Evolutionary conservation across 2,113 vertebrate species (phyloP), one percentile per base, ranked within the genome.

Genomic region (Gallinago media): DNA sequence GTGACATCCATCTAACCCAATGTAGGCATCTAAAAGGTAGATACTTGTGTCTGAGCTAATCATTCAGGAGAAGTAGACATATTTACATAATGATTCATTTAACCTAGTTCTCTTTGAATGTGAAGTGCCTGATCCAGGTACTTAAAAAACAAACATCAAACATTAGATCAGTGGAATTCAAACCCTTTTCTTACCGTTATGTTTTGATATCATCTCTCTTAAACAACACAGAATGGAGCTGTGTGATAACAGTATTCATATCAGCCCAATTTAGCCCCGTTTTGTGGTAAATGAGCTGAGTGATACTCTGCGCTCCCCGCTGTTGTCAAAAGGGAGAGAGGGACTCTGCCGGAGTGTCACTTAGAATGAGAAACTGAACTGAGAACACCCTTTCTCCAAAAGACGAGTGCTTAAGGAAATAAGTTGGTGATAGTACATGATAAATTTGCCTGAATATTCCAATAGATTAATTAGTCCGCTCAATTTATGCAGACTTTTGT

Each of bases 211-310:
- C 3, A 27, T 75, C 16, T 81, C 40, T 66, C 22, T 90, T 13
- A 59, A 73, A 29, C 19, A 76, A 36, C 18, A 11, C 8, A 29
- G 1, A 79, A 9, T 65, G 13, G 19, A 73, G 17, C n/a, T 74
- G 11, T 2, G 3, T 50, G n/a, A n/a, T 61, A n/a, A 49, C 4
- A 72, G 7, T n/a, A 56, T 61, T 85, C 1, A 0, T 6, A 27
- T 40, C 32, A 52, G 17, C 23, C 0, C 0, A 29, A 27, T 79
- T 88, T 79, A 68, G 27, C 42, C 23, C 13, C 47, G 34, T 13
- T 79, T 88, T 88, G 23, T 42, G 40, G 0, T 47, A 50, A 75
- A 4, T 58, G 54, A 36, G 3, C 31, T 72, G 38, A 6, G 5
- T 72, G 25, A 56, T 83, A 6, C 6, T 65, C 49, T 49, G 68